Percentiles rank a stretch among this genome's conserved stretches.
Evolutionary conservation across 23 tunicate genomes (phyloP).

Genomic region (Oikopleura dioica): DNA sequence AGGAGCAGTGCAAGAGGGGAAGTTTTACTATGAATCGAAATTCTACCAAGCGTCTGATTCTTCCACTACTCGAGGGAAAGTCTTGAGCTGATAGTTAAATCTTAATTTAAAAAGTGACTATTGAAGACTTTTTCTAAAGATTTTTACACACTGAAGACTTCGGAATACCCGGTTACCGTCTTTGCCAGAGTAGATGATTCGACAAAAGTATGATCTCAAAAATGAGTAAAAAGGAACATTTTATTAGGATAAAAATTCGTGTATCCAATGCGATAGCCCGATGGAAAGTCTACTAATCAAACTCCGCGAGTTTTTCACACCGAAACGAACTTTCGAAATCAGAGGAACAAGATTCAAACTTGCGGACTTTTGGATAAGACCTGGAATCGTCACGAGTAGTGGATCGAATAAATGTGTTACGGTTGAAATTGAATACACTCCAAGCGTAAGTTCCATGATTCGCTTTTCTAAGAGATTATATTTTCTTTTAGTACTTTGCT

Average conservation of each 20-base stretch:
- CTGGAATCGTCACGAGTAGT: slow-evolving; percentile 1
- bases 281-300: background rate
- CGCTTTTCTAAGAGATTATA: background rate
- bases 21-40: background rate
- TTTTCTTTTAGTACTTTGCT: slow-evolving; percentile 7
- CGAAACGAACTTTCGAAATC: background rate
- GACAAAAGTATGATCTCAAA: no score
- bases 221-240: no score
- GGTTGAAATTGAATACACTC: slow-evolving; percentile 9
- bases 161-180: background rate
- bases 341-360: background rate
- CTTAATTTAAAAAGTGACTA: no score
- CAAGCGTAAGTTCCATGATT: background rate
- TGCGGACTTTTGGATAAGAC: slow-evolving; percentile 8
- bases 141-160: background rate
- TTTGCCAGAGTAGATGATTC: background rate
- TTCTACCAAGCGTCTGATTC: slow-evolving; percentile 3
- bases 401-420: slow-evolving; percentile 2
- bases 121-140: no score
- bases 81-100: no score
- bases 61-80: background rate
- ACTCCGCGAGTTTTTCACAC: background rate
- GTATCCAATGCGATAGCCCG: slow-evolving; percentile 4
- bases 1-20: slow-evolving; percentile 9
- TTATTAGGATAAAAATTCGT: background rate